Conservation (phyloP, 2,888 invertebrate species). For the Dioctria rufipes region DNA sequence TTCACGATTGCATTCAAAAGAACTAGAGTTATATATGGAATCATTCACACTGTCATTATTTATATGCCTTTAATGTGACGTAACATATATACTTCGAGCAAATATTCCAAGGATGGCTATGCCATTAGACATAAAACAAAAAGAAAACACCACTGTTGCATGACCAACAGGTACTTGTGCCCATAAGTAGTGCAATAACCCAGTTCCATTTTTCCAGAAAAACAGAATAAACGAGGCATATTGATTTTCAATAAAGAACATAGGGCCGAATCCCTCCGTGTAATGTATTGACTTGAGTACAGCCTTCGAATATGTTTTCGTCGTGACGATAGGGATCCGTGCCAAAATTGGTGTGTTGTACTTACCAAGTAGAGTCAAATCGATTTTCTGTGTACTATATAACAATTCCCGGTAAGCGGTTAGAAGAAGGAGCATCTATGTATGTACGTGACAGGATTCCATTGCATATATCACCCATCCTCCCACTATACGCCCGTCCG, state of each 20-base stretch:
- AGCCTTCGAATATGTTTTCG: too few species aligned
- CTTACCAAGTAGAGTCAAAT: conserved; percentile 21
- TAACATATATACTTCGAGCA: not conserved
- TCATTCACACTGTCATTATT: conserved; percentile 16
- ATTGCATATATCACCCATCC: not conserved
- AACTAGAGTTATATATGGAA: not conserved
- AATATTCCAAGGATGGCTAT: conserved; percentile 16
- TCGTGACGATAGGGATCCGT: not conserved
- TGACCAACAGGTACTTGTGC: conserved; percentile 40
- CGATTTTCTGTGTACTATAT: not conserved
- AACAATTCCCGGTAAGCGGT: not conserved
- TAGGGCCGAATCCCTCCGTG: conserved; percentile 5
- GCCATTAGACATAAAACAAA: conserved; percentile 4
- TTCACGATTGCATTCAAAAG: too few species aligned
- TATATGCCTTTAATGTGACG: not conserved
- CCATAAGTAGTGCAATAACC: conserved; percentile 2
- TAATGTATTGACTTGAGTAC: not conserved
- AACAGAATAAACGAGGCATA: not conserved
- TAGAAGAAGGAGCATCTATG: conserved; percentile 15
- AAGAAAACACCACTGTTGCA: conserved; percentile 24
- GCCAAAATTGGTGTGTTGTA: conserved; percentile 7
- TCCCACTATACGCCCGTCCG: not conserved
- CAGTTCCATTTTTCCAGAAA: conserved; percentile 4
- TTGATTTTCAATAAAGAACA: conserved; percentile 35
- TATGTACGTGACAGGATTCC: not conserved